phyloP scores from a whole-genome alignment of 2,113 vertebrate species.

The Sphaerodactylus townsendi region DNA sequence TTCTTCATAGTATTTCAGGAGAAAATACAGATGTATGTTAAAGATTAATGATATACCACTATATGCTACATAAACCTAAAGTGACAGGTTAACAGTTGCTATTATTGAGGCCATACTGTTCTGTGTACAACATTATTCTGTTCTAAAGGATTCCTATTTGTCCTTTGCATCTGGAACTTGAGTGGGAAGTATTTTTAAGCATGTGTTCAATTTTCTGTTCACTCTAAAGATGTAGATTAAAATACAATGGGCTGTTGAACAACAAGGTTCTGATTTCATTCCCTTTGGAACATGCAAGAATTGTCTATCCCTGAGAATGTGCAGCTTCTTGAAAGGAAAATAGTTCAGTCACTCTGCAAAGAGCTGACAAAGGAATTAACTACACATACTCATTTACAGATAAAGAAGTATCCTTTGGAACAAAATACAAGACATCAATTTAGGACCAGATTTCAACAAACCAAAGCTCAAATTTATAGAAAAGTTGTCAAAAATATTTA shows the following conservation, averaged over 20 bases:
- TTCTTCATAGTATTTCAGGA: neutral
- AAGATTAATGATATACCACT: neutral
- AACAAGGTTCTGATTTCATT: neutral
- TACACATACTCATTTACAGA: neutral
- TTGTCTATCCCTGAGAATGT: neutral
- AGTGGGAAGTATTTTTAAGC: neutral
- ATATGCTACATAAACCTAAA: neutral
- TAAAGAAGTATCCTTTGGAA: neutral
- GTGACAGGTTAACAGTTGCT: neutral
- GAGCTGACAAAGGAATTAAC: neutral
- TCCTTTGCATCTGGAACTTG: neutral
- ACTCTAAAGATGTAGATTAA: neutral
- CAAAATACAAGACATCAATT: neutral
- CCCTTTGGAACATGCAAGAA: neutral
- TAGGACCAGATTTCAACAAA: neutral
- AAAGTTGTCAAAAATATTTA: neutral
- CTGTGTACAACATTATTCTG: neutral
- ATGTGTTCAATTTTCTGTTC: neutral
- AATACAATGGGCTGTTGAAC: neutral
- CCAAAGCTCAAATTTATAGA: neutral
- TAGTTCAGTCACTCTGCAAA: neutral
- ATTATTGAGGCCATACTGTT: neutral
- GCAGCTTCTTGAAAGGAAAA: neutral
- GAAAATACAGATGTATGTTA: neutral
- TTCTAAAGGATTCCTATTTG: neutral